phyloP scores from a whole-genome alignment of 2,888 invertebrate species.

The Sarcophaga carnaria region DNA sequence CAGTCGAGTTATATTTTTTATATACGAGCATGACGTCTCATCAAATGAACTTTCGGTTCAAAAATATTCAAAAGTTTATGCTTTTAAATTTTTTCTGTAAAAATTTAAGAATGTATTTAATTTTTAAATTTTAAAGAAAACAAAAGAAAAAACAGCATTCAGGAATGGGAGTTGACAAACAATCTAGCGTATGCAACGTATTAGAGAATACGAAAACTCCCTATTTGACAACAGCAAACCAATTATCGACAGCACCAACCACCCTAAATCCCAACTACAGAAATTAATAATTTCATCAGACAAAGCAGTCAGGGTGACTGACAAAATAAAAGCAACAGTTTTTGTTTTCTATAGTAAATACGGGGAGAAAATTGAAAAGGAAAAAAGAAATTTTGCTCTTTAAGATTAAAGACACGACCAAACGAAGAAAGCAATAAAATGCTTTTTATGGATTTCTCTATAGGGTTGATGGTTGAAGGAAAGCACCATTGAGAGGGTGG shows the following conservation, averaged over 20 bases:
- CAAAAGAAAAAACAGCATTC: background rate
- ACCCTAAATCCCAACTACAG: slow-evolving; percentile 38
- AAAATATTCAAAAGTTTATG: background rate
- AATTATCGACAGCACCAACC: slow-evolving; percentile 52
- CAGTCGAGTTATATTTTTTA: too few relatives aligned
- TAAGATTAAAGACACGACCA: slow-evolving; percentile 14
- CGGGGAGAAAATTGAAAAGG: slow-evolving; percentile 25
- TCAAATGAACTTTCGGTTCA: too few relatives aligned
- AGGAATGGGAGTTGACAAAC: background rate
- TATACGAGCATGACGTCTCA: too few relatives aligned
- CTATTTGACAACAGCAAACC: slow-evolving; percentile 56
- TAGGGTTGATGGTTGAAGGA: slow-evolving; percentile 22
- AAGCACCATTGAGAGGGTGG: slow-evolving; percentile 4
- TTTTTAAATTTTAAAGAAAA: slow-evolving; percentile 12
- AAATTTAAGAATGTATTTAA: slow-evolving; percentile 33
- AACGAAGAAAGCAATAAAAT: background rate
- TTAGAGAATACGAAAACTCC: slow-evolving; percentile 32
- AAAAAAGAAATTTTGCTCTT: slow-evolving; percentile 28
- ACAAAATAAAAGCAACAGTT: background rate
- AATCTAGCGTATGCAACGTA: slow-evolving; percentile 38
- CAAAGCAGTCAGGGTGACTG: slow-evolving; percentile 1
- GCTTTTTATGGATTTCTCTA: slow-evolving; percentile 22
- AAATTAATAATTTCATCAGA: background rate
- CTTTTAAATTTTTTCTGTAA: slow-evolving; percentile 4
- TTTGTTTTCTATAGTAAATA: slow-evolving; percentile 1